Percentiles rank a stretch among this genome's conserved stretches.
Evolutionary conservation across 2,113 vertebrate genomes (phyloP).

Genomic region (Datnioides undecimradiatus): DNA sequence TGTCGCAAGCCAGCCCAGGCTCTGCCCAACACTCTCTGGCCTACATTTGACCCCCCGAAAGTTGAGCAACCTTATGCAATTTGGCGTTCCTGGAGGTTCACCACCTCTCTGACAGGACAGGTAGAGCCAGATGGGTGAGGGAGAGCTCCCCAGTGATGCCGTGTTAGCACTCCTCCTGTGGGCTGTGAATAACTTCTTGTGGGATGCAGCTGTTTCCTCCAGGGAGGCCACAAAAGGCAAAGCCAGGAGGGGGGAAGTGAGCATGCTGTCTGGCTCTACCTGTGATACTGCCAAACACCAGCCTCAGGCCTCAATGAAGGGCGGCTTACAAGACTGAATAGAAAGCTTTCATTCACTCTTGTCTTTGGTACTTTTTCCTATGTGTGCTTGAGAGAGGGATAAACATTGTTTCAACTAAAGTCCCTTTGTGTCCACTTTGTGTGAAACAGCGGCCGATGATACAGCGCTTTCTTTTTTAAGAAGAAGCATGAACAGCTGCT

Average conservation of each 20-base stretch:
- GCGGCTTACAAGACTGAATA: constrained; percentile 63
- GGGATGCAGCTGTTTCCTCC: constrained; percentile 78
- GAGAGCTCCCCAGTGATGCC: constrained; percentile 50
- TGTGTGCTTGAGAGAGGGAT: constrained; percentile 77
- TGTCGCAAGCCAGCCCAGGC: constrained; percentile 10
- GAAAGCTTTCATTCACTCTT: constrained; percentile 72
- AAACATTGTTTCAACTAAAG: constrained; percentile 59
- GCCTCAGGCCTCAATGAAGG: constrained; percentile 47
- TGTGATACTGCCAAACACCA: constrained; percentile 67
- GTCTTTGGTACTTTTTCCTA: constrained; percentile 79
- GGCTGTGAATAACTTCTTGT: constrained; percentile 75
- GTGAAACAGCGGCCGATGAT: constrained; percentile 61
- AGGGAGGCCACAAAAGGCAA: constrained; percentile 56
- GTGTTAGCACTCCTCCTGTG: constrained; percentile 53
- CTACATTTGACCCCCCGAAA: constrained; percentile 35
- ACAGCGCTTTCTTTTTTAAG: constrained; percentile 51
- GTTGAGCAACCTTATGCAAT: constrained; percentile 17
- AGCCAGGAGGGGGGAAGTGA: constrained; percentile 64
- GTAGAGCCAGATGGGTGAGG: constrained; percentile 66
- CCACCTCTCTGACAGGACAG: constrained; percentile 51
- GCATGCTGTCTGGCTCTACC: constrained; percentile 77
- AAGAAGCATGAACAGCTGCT: constrained; percentile 81
- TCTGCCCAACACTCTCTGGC: constrained; percentile 13
- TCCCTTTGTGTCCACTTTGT: constrained; percentile 57
- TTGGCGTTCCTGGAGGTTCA: constrained; percentile 15